Conservation (phyloP, 2,797 vertebrate species). For the Galago senegalensis region DNA sequence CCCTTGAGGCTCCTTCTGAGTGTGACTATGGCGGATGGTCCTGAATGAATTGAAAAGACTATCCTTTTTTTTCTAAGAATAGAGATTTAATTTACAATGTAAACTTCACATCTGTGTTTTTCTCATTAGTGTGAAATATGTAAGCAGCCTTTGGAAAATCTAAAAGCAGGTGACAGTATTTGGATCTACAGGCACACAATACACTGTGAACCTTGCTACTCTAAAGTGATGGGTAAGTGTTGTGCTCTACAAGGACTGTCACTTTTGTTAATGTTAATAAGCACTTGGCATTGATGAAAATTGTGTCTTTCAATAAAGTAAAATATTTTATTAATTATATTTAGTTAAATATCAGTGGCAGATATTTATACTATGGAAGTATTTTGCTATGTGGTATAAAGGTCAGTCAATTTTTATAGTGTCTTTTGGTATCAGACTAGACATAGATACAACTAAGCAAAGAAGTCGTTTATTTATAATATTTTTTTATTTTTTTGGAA, state of each 20-base stretch:
- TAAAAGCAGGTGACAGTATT: conserved; percentile 97
- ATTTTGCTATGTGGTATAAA: conserved; percentile 47
- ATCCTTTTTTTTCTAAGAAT: background rate
- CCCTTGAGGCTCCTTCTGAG: background rate
- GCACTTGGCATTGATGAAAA: background rate
- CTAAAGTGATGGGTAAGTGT: conserved; percentile 93
- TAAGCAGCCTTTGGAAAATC: conserved; percentile 91
- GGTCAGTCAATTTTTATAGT: conserved; percentile 3
- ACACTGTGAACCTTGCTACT: conserved; percentile 96
- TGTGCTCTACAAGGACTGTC: background rate
- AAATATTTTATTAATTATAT: conserved; percentile 14
- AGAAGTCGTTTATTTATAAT: background rate
- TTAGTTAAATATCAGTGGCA: conserved; percentile 25
- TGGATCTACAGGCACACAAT: conserved; percentile 96
- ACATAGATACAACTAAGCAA: background rate
- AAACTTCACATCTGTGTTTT: background rate
- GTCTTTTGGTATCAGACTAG: background rate
- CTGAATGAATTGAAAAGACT: background rate
- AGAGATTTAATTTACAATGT: background rate
- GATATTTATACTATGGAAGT: background rate
- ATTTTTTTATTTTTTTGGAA: conserved; percentile 31
- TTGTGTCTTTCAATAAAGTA: background rate
- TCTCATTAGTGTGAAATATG: conserved; percentile 95
- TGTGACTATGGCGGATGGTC: background rate
- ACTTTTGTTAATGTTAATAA: background rate